Evolutionary conservation across 64 coral and sea anemone genomes (phyloP).

Genomic region (Orbicella faveolata): DNA sequence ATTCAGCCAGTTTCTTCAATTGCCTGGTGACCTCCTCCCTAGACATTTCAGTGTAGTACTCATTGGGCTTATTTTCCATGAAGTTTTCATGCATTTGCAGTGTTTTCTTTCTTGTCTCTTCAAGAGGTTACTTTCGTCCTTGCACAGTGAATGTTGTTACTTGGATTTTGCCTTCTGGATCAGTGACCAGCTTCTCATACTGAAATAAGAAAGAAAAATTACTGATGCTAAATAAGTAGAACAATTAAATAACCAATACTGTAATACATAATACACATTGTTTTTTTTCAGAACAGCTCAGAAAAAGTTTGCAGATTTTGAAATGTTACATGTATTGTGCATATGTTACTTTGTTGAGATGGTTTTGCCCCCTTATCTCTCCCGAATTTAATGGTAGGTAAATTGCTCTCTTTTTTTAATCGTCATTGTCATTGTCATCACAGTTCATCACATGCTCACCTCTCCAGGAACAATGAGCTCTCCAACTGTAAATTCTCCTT

Average conservation of each 20-base stretch:
- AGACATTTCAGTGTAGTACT: conserved; percentile 10
- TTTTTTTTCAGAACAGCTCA: no score
- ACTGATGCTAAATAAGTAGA: no score
- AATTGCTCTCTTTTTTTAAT: no score
- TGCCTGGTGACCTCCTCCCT: not conserved
- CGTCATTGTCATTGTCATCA: no score
- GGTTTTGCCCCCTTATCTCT: no score
- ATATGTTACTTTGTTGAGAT: no score
- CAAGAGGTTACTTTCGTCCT: conserved; percentile 34
- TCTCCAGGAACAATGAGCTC: conserved; percentile 20
- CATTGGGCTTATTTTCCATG: not conserved
- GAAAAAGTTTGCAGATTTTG: no score
- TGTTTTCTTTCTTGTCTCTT: conserved; percentile 18
- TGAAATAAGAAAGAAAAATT: not conserved
- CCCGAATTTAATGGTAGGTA: no score
- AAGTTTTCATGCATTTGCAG: not conserved
- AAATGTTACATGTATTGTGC: no score
- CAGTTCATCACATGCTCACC: not conserved
- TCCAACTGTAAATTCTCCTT: conserved; percentile 32
- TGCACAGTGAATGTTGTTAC: conserved; percentile 6
- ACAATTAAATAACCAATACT: no score
- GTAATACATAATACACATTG: no score
- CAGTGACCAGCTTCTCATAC: conserved; percentile 15
- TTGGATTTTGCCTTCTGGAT: conserved; percentile 16
- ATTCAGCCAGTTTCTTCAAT: not conserved